Conservation (phyloP, 2,888 invertebrate genomes). For the Sycophila texana region DNA sequence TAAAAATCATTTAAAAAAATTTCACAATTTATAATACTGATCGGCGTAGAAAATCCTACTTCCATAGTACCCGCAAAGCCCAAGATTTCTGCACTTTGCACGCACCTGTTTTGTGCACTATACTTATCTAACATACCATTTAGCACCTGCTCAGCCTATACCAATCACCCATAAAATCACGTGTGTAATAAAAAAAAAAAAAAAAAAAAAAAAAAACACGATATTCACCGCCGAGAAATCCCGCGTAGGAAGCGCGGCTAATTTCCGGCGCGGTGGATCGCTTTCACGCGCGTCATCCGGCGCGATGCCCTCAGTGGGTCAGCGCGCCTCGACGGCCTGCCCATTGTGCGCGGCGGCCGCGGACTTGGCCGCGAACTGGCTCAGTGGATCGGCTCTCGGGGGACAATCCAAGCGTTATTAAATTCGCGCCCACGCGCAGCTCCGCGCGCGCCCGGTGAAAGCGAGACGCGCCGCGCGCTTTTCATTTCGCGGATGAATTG, state of each 20-base stretch:
- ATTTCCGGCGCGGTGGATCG: not conserved
- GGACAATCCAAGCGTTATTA: not conserved
- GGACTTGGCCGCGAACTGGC: not conserved
- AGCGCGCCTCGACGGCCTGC: not conserved
- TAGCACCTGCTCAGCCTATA: not conserved
- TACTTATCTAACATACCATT: not conserved
- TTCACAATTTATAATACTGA: no score
- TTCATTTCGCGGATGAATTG: not conserved
- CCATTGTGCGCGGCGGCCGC: not conserved
- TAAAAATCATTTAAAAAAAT: no score
- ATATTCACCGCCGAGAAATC: not conserved
- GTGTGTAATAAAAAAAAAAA: not conserved
- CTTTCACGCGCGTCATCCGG: not conserved
- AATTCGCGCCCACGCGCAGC: not conserved
- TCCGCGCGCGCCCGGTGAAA: no score
- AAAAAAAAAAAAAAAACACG: no score
- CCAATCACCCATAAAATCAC: not conserved
- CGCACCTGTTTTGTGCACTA: not conserved
- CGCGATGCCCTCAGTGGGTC: slow-evolving; percentile 3
- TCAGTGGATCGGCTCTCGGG: not conserved
- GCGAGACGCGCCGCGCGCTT: not conserved
- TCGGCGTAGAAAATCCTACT: no score
- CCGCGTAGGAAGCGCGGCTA: not conserved
- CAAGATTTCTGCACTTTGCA: no score
- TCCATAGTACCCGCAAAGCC: no score